These are phyloP conservation scores for Neria commutata DNA, from an alignment of 2,888 invertebrate species.

Conservation along the genomic window DNA sequence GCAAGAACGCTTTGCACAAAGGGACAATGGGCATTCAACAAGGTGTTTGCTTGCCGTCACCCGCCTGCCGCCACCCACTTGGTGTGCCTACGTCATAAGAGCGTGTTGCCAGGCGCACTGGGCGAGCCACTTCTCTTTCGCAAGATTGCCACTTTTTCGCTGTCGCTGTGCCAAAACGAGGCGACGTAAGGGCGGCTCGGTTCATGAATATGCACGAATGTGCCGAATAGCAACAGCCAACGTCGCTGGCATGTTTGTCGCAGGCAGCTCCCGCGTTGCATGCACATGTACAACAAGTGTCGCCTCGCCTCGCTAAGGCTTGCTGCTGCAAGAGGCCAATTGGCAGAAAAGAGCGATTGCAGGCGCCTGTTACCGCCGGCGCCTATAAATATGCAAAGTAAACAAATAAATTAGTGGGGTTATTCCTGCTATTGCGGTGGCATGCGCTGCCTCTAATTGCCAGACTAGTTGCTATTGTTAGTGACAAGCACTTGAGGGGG, in stretches of 20 bases:
- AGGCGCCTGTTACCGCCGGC: slow-evolving; percentile 1
- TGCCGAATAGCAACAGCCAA: too few species aligned
- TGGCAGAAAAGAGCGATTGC: background rate
- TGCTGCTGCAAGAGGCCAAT: background rate
- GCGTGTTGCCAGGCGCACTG: slow-evolving; percentile 11
- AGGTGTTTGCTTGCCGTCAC: slow-evolving; percentile 37
- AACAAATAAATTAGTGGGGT: slow-evolving; percentile 20
- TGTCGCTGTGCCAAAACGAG: too few species aligned
- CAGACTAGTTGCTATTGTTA: too few species aligned
- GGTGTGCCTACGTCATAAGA: slow-evolving; percentile 21
- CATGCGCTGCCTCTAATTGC: too few species aligned
- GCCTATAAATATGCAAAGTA: slow-evolving; percentile 23
- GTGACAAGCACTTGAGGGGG: too few species aligned
- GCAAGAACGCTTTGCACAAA: background rate
- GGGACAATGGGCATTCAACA: slow-evolving; percentile 44
- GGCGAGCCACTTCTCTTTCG: background rate
- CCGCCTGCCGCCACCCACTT: slow-evolving; percentile 6
- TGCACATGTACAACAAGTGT: background rate
- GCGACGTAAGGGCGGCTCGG: too few species aligned
- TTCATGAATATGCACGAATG: too few species aligned
- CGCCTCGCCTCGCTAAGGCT: background rate
- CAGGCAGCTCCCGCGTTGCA: too few species aligned
- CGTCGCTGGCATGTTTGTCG: too few species aligned
- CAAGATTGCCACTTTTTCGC: too few species aligned
- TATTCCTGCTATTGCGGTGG: too few species aligned